Evolutionary conservation across 2,113 vertebrate species (phyloP).

Genomic region (pig (Sus scrofa)): DNA sequence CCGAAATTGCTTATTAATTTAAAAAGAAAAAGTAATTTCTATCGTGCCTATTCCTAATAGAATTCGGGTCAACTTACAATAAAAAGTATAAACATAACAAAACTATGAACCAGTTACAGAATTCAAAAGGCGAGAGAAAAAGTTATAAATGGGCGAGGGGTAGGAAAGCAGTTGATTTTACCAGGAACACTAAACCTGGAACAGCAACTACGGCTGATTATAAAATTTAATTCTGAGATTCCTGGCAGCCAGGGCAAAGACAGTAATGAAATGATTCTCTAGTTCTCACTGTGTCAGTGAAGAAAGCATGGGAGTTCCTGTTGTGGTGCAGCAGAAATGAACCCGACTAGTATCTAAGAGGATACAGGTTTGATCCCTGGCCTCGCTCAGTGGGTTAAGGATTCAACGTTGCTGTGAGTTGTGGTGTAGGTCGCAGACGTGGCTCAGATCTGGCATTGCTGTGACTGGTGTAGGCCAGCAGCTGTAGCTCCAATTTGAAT

Average conservation of each 20-base stretch:
- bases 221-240: not conserved
- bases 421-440: too few relatives aligned
- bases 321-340: too few relatives aligned
- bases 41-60: constrained; percentile 1
- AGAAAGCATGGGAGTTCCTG: not conserved
- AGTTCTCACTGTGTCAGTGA: constrained; percentile 63
- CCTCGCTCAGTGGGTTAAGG: too few relatives aligned
- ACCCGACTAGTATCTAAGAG: too few relatives aligned
- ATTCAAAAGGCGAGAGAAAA: not conserved
- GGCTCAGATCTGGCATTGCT: too few relatives aligned
- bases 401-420: too few relatives aligned
- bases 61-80: constrained; percentile 41
- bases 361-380: too few relatives aligned
- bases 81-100: constrained; percentile 1
- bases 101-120: constrained; percentile 6
- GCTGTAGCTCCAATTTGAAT: too few relatives aligned
- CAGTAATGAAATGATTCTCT: not conserved
- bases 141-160: not conserved
- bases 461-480: too few relatives aligned
- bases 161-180: not conserved
- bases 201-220: not conserved
- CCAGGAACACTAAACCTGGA: not conserved
- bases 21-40: constrained; percentile 39
- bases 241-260: not conserved
- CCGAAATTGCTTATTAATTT: constrained; percentile 18